These are phyloP conservation scores for Sebastes dallii DNA, from an alignment of 2,797 vertebrate species.

Conservation along the genomic window DNA sequence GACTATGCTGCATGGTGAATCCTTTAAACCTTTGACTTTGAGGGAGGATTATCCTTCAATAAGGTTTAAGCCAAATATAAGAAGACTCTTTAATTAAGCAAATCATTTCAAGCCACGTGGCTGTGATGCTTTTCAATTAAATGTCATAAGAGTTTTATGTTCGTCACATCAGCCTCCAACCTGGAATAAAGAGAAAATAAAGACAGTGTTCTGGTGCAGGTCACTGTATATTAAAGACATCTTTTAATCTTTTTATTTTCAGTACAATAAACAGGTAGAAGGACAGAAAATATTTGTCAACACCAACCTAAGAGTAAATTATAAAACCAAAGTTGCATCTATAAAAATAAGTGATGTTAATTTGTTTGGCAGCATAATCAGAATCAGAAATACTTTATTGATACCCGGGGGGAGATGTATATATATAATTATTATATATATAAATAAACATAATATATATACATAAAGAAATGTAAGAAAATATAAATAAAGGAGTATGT, in stretches of 20 bases:
- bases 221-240: background rate
- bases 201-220: background rate
- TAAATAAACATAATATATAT: too few relatives aligned
- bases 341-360: background rate
- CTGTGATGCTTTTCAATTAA: slow-evolving; percentile 62
- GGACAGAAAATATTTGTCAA: background rate
- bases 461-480: too few relatives aligned
- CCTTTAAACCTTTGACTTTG: slow-evolving; percentile 63
- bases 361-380: background rate
- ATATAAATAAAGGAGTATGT: too few relatives aligned
- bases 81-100: slow-evolving; percentile 61
- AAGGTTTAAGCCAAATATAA: slow-evolving; percentile 63
- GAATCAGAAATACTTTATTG: too few relatives aligned
- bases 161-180: slow-evolving; percentile 31
- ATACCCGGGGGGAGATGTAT: too few relatives aligned
- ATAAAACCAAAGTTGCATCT: background rate
- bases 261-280: background rate
- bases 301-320: background rate
- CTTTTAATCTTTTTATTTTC: background rate
- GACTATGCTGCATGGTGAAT: slow-evolving; percentile 37
- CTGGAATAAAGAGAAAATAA: slow-evolving; percentile 33
- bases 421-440: too few relatives aligned
- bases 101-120: slow-evolving; percentile 56
- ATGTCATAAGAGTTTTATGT: slow-evolving; percentile 42
- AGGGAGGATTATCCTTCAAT: slow-evolving; percentile 69